Percentiles rank a stretch among this genome's conserved stretches.
Conservation (phyloP, 1,140 invertebrate species). For the Bombus breviceps region DNA sequence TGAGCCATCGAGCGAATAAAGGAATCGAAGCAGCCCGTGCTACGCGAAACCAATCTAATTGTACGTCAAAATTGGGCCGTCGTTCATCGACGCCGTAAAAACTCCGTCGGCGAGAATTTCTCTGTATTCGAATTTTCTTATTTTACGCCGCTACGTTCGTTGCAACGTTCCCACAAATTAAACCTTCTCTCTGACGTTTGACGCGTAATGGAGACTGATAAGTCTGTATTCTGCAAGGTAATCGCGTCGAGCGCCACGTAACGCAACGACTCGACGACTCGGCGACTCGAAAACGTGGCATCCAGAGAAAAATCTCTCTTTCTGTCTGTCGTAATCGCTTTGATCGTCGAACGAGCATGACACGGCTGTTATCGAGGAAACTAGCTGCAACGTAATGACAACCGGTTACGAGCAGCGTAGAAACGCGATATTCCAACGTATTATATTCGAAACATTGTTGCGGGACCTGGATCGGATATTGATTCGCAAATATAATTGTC, state of each 20-base stretch:
- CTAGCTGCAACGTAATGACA: background rate
- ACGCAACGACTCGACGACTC: background rate
- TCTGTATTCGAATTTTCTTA: background rate
- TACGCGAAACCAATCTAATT: background rate
- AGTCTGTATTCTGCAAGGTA: background rate
- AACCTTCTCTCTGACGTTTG: background rate
- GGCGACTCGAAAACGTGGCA: background rate
- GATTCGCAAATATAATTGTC: conserved; percentile 13
- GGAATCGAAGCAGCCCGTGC: no score
- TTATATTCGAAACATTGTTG: background rate
- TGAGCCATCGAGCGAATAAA: background rate
- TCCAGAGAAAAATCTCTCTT: background rate
- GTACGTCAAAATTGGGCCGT: no score
- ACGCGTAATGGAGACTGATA: background rate
- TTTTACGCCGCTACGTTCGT: background rate
- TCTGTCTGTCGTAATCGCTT: background rate
- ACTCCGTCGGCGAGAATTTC: background rate
- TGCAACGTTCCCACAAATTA: background rate
- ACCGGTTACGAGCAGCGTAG: background rate
- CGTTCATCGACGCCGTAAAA: no score
- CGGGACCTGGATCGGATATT: background rate
- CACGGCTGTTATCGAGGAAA: background rate
- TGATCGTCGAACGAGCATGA: background rate
- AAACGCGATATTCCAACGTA: background rate
- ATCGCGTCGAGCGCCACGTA: background rate